Conservation (phyloP, 2,113 vertebrate species). For the Notechis scutatus region DNA sequence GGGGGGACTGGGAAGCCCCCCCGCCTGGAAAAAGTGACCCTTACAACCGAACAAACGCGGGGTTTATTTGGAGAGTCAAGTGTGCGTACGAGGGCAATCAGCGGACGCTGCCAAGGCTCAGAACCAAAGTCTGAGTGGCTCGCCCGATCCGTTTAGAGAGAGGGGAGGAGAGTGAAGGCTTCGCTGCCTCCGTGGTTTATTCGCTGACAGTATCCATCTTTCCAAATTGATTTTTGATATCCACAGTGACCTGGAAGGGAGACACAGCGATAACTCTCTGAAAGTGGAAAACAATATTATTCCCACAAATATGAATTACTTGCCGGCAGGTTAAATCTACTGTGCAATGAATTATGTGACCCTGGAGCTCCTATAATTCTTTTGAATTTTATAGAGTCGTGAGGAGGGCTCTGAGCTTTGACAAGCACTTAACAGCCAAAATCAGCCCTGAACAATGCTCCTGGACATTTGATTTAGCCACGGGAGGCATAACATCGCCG, state of each 20-base stretch:
- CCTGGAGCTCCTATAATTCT: conserved; percentile 81
- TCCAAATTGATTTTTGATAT: conserved; percentile 91
- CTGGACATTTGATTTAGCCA: conserved; percentile 76
- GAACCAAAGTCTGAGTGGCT: conserved; percentile 69
- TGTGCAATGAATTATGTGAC: conserved; percentile 84
- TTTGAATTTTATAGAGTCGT: conserved; percentile 81
- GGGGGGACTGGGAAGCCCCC: background rate
- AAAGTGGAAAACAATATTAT: conserved; percentile 91
- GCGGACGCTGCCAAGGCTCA: conserved; percentile 58
- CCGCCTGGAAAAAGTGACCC: conserved; percentile 43
- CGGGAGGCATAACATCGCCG: conserved; percentile 58
- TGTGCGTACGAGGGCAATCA: conserved; percentile 56
- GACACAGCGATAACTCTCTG: conserved; percentile 81
- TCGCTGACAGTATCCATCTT: conserved; percentile 83
- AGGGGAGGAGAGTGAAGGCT: conserved; percentile 72
- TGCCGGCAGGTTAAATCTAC: conserved; percentile 85
- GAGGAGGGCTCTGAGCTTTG: conserved; percentile 73
- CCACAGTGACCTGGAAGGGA: conserved; percentile 85
- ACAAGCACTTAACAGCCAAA: conserved; percentile 86
- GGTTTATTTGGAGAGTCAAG: conserved; percentile 59
- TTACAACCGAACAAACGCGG: conserved; percentile 43
- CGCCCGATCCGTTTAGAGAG: conserved; percentile 76
- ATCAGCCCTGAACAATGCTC: conserved; percentile 70
- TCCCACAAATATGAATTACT: conserved; percentile 88
- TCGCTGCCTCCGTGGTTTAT: conserved; percentile 73